Evolutionary conservation across 30 jellyfish, hydroid and myxozoan species (phyloP).

Genomic region (Rhopilema esculentum): DNA sequence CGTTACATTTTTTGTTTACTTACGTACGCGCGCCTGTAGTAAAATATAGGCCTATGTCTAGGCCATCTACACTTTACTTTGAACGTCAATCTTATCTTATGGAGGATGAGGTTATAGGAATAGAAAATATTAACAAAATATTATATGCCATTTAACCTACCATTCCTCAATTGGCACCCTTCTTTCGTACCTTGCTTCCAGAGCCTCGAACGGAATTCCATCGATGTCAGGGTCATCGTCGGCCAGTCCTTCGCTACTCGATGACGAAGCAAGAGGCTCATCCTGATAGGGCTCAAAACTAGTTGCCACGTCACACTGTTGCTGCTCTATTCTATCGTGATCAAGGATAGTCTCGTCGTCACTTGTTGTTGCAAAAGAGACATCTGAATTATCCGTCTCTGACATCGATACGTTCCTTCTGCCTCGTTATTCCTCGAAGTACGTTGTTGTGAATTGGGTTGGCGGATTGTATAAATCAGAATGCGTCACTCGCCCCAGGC

Average conservation of each 20-base stretch:
- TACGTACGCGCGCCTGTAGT: neutral
- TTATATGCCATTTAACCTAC: neutral
- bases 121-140: neutral
- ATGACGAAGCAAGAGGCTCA: neutral
- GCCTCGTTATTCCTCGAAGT: neutral
- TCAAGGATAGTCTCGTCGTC: neutral
- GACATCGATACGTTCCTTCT: neutral
- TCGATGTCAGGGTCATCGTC: neutral
- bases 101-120: neutral
- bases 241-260: neutral
- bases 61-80: neutral
- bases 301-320: neutral
- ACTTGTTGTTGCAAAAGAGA: neutral
- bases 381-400: neutral
- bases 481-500: neutral
- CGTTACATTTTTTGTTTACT: neutral
- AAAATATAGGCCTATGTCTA: neutral
- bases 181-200: neutral
- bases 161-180: neutral
- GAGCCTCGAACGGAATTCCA: neutral
- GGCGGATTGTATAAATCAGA: neutral
- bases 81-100: neutral
- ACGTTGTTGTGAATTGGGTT: neutral
- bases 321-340: neutral
- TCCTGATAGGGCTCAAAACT: neutral